phyloP scores from a whole-genome alignment of 2,113 vertebrate genomes.

The Pandion haliaetus region DNA sequence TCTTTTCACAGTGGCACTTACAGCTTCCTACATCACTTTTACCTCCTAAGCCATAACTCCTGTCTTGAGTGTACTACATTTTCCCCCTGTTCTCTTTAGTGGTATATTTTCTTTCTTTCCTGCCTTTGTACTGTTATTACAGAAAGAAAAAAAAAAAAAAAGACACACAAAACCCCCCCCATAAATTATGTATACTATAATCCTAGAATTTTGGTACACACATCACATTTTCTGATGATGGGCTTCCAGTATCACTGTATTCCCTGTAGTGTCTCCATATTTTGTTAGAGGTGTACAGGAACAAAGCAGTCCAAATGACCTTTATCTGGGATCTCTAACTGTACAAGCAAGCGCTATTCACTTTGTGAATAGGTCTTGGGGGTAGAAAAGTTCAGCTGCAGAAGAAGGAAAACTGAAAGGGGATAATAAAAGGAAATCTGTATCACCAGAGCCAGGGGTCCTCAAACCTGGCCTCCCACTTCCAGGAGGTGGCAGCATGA shows the following conservation, averaged over 20 bases:
- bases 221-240: background rate
- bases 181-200: background rate
- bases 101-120: background rate
- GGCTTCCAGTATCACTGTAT: background rate
- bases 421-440: background rate
- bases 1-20: background rate
- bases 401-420: background rate
- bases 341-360: background rate
- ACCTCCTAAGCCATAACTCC: background rate
- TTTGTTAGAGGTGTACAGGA: background rate
- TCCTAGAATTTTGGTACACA: background rate
- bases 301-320: background rate
- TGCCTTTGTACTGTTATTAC: background rate
- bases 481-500: slow-evolving; percentile 26
- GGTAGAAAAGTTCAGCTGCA: background rate
- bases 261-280: background rate
- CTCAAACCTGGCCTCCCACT: background rate
- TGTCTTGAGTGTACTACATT: background rate
- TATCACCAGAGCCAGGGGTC: background rate
- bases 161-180: no score
- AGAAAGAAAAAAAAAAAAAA: background rate
- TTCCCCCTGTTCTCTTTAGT: background rate
- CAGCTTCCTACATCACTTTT: background rate
- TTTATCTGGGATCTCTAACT: background rate
- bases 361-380: background rate